Conservation (phyloP, 2,888 invertebrate species). For the Chrysotoxum bicinctum region DNA sequence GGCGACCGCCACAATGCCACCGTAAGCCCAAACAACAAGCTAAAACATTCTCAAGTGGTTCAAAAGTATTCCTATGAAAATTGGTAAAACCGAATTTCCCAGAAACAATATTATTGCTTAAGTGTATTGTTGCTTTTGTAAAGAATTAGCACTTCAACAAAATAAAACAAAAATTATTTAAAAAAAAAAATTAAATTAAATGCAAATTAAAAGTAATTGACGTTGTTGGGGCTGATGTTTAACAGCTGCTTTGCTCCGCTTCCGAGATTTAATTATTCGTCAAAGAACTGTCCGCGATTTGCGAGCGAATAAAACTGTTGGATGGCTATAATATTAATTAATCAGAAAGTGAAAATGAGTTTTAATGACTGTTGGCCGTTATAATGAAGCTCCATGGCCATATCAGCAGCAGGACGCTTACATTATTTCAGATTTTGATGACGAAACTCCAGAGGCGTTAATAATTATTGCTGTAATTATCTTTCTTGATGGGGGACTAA, state of each 20-base stretch:
- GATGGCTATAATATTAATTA: slow-evolving; percentile 23
- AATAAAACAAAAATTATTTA: background rate
- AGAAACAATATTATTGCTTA: background rate
- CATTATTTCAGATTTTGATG: slow-evolving; percentile 58
- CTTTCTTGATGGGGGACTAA: slow-evolving; percentile 32
- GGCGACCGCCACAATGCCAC: background rate
- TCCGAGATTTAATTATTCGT: slow-evolving; percentile 35
- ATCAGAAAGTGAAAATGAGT: slow-evolving; percentile 37
- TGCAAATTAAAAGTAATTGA: slow-evolving; percentile 55
- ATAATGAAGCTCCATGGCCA: slow-evolving; percentile 1
- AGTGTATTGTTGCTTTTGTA: background rate
- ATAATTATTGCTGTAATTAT: slow-evolving; percentile 48
- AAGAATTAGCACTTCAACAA: background rate
- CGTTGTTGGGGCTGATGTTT: slow-evolving; percentile 23
- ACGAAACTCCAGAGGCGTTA: slow-evolving; percentile 54
- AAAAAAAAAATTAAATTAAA: slow-evolving; percentile 28
- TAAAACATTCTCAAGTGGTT: background rate
- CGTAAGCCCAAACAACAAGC: background rate
- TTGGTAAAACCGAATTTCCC: background rate
- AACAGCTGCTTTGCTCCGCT: slow-evolving; percentile 3
- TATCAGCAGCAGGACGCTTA: slow-evolving; percentile 55
- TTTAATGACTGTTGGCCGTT: slow-evolving; percentile 43
- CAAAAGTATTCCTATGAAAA: background rate
- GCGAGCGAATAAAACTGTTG: slow-evolving; percentile 27
- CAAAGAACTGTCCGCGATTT: background rate